These are phyloP conservation scores for Epinephelus malabaricus DNA, from an alignment of 2,797 vertebrate genomes.

Conservation along the genomic window DNA sequence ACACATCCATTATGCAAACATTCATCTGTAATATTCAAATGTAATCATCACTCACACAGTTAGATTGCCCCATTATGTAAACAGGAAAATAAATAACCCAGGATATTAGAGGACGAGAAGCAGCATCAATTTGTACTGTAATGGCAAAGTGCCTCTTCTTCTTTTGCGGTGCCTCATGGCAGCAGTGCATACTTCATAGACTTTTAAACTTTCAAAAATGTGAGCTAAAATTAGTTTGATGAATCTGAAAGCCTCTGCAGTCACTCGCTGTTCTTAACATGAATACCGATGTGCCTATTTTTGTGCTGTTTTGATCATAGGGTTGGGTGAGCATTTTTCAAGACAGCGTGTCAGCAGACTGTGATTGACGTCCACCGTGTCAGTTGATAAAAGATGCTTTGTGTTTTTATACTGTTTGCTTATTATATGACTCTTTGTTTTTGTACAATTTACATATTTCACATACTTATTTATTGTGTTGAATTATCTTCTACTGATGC, in stretches of 20 bases:
- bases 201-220: conserved; percentile 19
- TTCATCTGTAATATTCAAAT: conserved; percentile 24
- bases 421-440: too few species aligned
- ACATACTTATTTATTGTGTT: too few species aligned
- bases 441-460: too few species aligned
- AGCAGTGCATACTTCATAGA: conserved; percentile 14
- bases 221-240: conserved; percentile 43
- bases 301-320: conserved; percentile 25
- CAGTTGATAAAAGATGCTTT: conserved; percentile 6
- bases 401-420: too few species aligned
- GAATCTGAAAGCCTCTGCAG: conserved; percentile 9
- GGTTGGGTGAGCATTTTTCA: neutral
- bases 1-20: conserved; percentile 43
- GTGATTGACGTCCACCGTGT: neutral
- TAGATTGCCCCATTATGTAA: conserved; percentile 7
- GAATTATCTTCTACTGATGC: too few species aligned
- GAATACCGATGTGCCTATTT: conserved; percentile 31
- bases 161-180: neutral
- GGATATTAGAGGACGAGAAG: neutral
- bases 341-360: neutral
- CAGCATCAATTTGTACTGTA: conserved; percentile 4
- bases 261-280: conserved; percentile 35
- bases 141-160: conserved; percentile 6
- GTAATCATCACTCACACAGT: neutral
- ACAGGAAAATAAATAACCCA: conserved; percentile 21